Base-by-base conservation (phyloP, 2,113 vertebrate species). In the Cryptotis parvus region DNA sequence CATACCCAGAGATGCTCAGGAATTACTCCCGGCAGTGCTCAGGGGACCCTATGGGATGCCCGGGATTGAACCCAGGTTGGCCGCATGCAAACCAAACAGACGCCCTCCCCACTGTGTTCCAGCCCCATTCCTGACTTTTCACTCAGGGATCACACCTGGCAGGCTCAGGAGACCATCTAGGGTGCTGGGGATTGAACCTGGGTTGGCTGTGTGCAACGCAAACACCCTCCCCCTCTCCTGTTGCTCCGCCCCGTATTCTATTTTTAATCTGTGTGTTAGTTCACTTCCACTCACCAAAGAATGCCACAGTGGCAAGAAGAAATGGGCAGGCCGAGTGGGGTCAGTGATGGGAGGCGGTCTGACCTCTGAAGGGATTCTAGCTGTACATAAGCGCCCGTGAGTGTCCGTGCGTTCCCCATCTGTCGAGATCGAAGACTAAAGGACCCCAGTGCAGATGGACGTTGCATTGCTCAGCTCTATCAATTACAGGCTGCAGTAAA, bases 241-340 rank as follows among this genome's bases (percentile, higher is more conserved):
- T 58, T 18, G 3, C 52, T 55, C 52, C 52, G 49, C 52, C 55
- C 55, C 24, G 55, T 58, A 24, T 24, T 93, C 35, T 58, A 68
- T 90, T 92, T 83, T 58, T 61, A 49, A 20, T 87, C 79, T 87
- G 75, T 87, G 27, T 39, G 65, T 83, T 68, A 9, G 52, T n/a
- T 33, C 87, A 58, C 12, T 6, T 37, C 78, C 80, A 52, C 52
- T 55, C 37, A 0, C 22, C 77, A 14, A 92, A 55, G 37, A 80
- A 43, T 37, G 15, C 41, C 39, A 0, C 0, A 3, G 16, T 35
- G 52, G 65, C 24, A 33, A 31, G 31, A 18, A 1, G 41, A 3
- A 37, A 7, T 68, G 29, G 37, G 9, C 0, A 33, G 70, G 35
- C 74, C 24, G 52, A n/a, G 33, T 68, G 10, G 72, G 7, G 52